Evolutionary conservation across 2,113 vertebrate genomes (phyloP).

Genomic region (Phycodurus eques): DNA sequence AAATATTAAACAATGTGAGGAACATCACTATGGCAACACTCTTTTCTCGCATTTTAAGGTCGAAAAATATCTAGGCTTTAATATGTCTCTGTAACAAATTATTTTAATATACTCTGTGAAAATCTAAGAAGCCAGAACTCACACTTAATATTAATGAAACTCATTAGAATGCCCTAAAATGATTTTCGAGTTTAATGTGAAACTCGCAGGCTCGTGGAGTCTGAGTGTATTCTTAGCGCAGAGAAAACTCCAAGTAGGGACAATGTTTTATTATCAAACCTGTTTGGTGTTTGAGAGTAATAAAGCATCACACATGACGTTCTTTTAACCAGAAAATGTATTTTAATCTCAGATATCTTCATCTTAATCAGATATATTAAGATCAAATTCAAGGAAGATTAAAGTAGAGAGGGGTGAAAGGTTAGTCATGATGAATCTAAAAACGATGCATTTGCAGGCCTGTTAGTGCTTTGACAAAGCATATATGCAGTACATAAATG

Average conservation of each 20-base stretch:
- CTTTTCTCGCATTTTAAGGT: constrained; percentile 9
- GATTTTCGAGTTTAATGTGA: constrained; percentile 1
- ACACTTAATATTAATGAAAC: constrained; percentile 9
- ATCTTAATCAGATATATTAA: too few species aligned
- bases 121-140: constrained; percentile 1
- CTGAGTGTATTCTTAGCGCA: neutral
- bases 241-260: neutral
- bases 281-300: neutral
- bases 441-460: too few species aligned
- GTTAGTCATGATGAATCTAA: too few species aligned
- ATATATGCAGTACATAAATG: neutral
- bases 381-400: too few species aligned
- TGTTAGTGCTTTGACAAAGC: neutral
- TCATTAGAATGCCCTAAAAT: constrained; percentile 1
- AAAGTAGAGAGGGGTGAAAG: too few species aligned
- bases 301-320: neutral
- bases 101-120: constrained; percentile 8
- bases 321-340: neutral
- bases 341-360: neutral
- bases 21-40: constrained; percentile 26
- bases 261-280: neutral
- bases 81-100: constrained; percentile 4
- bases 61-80: neutral
- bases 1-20: constrained; percentile 24
- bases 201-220: neutral